These are phyloP conservation scores for Brachionus asplanchnoidis DNA, from an alignment of 1,140 invertebrate genomes.

Conservation along the genomic window DNA sequence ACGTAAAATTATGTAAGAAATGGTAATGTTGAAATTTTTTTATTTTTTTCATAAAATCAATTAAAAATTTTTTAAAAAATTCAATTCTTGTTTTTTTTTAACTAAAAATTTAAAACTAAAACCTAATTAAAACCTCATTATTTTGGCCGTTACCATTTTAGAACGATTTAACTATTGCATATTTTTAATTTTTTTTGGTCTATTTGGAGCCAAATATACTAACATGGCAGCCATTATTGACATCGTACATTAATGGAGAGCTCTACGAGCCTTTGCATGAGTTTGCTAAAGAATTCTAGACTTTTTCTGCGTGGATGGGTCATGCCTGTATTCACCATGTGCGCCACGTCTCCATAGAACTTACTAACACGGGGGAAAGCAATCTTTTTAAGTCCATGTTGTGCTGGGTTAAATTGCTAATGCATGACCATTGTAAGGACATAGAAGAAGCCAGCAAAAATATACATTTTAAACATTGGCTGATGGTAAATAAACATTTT, in stretches of 20 bases:
- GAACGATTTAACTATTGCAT: too few species aligned
- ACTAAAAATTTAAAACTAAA: too few species aligned
- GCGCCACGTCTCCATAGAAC: constrained; percentile 49
- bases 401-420: constrained; percentile 51
- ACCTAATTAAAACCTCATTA: too few species aligned
- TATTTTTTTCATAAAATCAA: too few species aligned
- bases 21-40: too few species aligned
- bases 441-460: constrained; percentile 51
- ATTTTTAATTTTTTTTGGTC: too few species aligned
- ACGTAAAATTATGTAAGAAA: too few species aligned
- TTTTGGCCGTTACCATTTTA: too few species aligned
- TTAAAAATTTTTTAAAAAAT: too few species aligned
- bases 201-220: constrained; percentile 57
- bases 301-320: constrained; percentile 58
- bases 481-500: constrained; percentile 47
- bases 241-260: constrained; percentile 51
- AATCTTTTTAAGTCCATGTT: constrained; percentile 54
- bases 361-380: constrained; percentile 49
- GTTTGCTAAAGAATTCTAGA: constrained; percentile 47
- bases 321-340: constrained; percentile 48
- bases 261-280: constrained; percentile 41
- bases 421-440: constrained; percentile 48
- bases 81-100: too few species aligned
- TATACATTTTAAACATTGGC: constrained; percentile 50
- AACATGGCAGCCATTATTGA: constrained; percentile 55